These are phyloP conservation scores for Arenaria interpres DNA, from an alignment of 2,113 vertebrate species.

Conservation along the genomic window DNA sequence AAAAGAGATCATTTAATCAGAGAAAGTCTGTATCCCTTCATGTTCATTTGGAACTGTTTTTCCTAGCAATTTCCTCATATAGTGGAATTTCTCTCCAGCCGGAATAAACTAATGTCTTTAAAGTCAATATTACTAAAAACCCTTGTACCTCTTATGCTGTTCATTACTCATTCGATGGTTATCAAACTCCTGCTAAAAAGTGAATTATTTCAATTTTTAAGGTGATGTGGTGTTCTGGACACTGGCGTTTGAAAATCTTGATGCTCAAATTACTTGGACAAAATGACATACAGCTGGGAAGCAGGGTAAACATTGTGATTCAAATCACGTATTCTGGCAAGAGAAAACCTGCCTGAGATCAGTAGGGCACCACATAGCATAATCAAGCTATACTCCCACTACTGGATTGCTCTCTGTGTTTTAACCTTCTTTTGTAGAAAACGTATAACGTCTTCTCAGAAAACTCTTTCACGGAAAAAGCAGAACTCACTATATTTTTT, in stretches of 20 bases:
- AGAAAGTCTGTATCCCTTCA: neutral
- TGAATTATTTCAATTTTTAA: neutral
- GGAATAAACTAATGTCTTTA: neutral
- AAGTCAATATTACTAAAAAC: neutral
- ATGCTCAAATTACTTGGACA: neutral
- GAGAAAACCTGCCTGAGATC: neutral
- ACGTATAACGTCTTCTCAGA: neutral
- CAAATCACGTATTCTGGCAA: neutral
- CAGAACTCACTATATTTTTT: neutral
- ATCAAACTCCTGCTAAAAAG: neutral
- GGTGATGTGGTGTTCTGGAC: neutral
- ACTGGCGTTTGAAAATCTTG: neutral
- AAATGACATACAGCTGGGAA: neutral
- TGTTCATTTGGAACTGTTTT: neutral
- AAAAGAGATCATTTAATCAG: neutral
- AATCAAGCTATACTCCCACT: neutral
- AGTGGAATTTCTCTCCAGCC: neutral
- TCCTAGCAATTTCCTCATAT: neutral
- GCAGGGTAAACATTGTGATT: neutral
- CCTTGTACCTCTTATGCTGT: neutral
- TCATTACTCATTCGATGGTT: neutral
- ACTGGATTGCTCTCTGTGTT: neutral
- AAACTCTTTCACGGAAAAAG: neutral
- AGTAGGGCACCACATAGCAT: neutral
- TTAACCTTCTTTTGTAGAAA: neutral